Base-by-base conservation (phyloP, 2,797 vertebrate genomes). In the Schizopygopsis pylzovi region DNA sequence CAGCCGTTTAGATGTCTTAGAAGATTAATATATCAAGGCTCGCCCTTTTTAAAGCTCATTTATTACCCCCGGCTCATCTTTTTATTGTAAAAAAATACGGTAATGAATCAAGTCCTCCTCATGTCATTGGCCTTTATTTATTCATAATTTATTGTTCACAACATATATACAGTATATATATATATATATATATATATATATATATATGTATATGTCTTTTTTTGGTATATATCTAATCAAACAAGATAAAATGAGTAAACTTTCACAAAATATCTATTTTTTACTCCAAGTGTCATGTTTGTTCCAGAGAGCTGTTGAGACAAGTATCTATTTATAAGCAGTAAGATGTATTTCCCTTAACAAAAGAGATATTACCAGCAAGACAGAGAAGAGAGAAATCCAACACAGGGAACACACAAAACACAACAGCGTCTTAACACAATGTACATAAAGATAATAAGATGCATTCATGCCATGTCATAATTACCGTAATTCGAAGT, bases 1-100 rank as follows among this genome's bases (percentile, higher is more conserved):
- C 90, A 75, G 71, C 83, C 79, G 43, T 84, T 80, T 90, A 85
- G 61, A 89, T 77, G 90, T 91, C 90, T 78, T 81, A 71, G 83
- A 93, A 92, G 93, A 95, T 94, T 93, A 93, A 94, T 93, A 91
- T 90, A n/a, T 85, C 86, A 79, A 90, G 87, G 90, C 90, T 83
- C 88, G 90, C 88, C 90, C 90, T 93, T 90, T 92, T 92, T 90
- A 92, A 91, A 90, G 90, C 91, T 91, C 90, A 89, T 94, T 94
- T 92, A 92, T 93, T 93, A 93, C 92, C 79, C 22, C 72, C 39
- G 85, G 90, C 90, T 93, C 90, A 92, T 93, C 91, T 92, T 90
- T 92, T 86, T 85, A 77, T 84, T 89, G 84, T 87, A 89, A 93
- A 92, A 92, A 93, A 88, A 91, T 81, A 94, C 92, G 39, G 20